Conservation (phyloP, 2,888 invertebrate species). For the Rotaria socialis region DNA sequence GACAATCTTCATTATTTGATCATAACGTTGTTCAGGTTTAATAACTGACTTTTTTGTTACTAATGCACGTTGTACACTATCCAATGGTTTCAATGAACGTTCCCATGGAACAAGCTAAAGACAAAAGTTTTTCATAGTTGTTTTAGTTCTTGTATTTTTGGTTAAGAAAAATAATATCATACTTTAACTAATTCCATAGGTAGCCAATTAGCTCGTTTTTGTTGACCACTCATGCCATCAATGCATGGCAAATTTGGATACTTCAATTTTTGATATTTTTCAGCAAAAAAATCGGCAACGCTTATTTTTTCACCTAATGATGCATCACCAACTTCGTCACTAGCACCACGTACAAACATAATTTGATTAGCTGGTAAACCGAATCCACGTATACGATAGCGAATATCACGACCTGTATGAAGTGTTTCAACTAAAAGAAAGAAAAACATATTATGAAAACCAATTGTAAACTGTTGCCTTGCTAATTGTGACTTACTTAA, state of each 20-base stretch:
- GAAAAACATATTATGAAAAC: too few species aligned
- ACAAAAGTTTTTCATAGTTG: too few species aligned
- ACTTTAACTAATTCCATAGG: conserved; percentile 27
- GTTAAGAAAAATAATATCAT: not conserved
- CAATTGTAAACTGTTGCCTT: not conserved
- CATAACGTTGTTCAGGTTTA: conserved; percentile 15
- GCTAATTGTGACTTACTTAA: not conserved
- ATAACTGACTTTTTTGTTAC: conserved; percentile 14
- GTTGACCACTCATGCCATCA: not conserved
- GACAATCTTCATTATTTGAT: not conserved
- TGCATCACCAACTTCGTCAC: not conserved
- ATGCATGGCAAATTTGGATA: conserved; percentile 23
- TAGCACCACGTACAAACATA: not conserved
- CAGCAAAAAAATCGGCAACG: conserved; percentile 29
- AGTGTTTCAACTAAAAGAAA: conserved; percentile 6
- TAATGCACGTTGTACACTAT: not conserved
- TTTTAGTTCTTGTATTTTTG: too few species aligned
- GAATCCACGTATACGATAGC: conserved; percentile 30
- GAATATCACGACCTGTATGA: conserved; percentile 36
- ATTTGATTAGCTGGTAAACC: conserved; percentile 25
- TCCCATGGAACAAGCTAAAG: conserved; percentile 31
- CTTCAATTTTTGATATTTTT: conserved; percentile 27
- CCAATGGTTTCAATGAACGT: conserved; percentile 24
- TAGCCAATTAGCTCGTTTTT: conserved; percentile 35
- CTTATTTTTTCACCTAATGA: not conserved